Percentiles rank a stretch among this genome's conserved stretches.
Conservation (phyloP, 1,140 invertebrate species). For the Schmidtea mediterranea region DNA sequence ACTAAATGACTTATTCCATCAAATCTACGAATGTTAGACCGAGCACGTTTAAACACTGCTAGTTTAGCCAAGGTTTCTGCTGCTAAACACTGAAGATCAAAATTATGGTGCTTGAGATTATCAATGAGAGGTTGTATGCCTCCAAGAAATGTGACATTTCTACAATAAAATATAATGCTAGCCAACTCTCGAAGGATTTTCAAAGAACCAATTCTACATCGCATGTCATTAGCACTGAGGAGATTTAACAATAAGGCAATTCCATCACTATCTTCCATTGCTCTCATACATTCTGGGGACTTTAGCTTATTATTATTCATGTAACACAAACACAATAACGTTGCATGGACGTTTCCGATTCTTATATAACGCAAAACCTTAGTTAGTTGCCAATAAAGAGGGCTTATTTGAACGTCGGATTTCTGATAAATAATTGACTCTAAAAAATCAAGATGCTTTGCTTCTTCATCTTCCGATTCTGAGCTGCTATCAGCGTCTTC, state of each 20-base stretch:
- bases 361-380: not conserved
- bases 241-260: conserved; percentile 68
- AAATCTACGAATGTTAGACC: conserved; percentile 51
- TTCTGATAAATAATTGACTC: no score
- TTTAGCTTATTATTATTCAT: conserved; percentile 59
- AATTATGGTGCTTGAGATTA: conserved; percentile 42
- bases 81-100: conserved; percentile 53
- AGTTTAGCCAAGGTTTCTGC: conserved; percentile 64
- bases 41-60: conserved; percentile 51
- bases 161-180: conserved; percentile 44
- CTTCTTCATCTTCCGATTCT: no score
- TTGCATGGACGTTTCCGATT: conserved; percentile 62
- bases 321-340: conserved; percentile 57
- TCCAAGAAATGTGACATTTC: conserved; percentile 52
- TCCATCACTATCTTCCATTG: conserved; percentile 51
- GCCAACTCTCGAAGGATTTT: conserved; percentile 50
- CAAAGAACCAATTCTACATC: conserved; percentile 55
- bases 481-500: no score
- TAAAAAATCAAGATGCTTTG: no score
- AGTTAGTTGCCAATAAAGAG: not conserved
- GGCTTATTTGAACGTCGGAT: no score
- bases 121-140: conserved; percentile 33
- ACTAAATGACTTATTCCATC: conserved; percentile 53
- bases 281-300: conserved; percentile 44
- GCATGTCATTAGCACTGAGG: conserved; percentile 53